A percentile compares a stretch with the other conserved stretches of the same genome.
phyloP scores from a whole-genome alignment of 2,113 vertebrate genomes.

The Solea solea region DNA sequence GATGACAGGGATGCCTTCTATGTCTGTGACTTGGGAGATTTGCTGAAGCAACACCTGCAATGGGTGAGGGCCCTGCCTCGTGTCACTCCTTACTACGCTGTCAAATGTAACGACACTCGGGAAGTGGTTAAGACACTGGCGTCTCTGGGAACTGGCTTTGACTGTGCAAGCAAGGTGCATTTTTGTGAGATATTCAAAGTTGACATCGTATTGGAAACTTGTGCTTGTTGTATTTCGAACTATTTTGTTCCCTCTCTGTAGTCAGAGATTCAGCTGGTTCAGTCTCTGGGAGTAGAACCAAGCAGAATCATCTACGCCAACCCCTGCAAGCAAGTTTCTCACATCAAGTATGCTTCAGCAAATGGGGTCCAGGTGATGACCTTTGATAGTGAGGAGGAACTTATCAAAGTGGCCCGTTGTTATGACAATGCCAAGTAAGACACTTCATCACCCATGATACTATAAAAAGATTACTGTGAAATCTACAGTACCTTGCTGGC shows the following conservation, averaged over 20 bases:
- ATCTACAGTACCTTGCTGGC: too few species aligned
- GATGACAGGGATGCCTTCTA: constrained; percentile 98
- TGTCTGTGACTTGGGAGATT: constrained; percentile 93
- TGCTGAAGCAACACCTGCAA: constrained; percentile 92
- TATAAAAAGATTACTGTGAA: too few species aligned
- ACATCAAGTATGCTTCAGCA: constrained; percentile 95
- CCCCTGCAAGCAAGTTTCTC: constrained; percentile 82
- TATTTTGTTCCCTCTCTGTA: constrained; percentile 60
- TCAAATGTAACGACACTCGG: constrained; percentile 94
- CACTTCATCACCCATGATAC: constrained; percentile 40
- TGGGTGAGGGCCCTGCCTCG: constrained; percentile 91
- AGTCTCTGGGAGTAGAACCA: constrained; percentile 84
- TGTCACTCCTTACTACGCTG: constrained; percentile 92
- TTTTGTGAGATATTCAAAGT: not conserved
- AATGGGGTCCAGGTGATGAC: constrained; percentile 88
- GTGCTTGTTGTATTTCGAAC: constrained; percentile 30
- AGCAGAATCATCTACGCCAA: not conserved
- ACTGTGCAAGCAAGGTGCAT: constrained; percentile 97
- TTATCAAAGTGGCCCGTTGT: not conserved
- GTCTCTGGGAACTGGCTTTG: constrained; percentile 91
- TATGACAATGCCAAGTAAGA: constrained; percentile 52
- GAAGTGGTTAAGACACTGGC: constrained; percentile 90
- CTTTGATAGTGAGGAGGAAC: constrained; percentile 88
- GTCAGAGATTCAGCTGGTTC: constrained; percentile 95
- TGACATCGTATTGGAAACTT: not conserved